A percentile compares a stretch with the other conserved stretches of the same genome.
These are phyloP conservation scores for Archips xylosteana DNA, from an alignment of 2,888 invertebrate species.

Conservation along the genomic window DNA sequence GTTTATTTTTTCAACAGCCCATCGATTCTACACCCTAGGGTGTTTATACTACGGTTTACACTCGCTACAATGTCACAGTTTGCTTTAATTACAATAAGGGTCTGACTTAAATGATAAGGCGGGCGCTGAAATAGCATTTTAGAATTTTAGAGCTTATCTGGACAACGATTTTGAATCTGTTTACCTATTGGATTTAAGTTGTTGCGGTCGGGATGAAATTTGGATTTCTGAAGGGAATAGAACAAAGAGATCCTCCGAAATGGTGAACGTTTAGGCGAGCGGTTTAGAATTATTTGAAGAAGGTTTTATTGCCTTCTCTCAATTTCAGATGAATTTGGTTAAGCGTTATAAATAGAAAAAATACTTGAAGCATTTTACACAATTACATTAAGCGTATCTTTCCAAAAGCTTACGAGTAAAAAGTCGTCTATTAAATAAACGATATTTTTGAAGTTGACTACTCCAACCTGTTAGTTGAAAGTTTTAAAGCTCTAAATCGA, in stretches of 20 bases:
- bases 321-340: not conserved
- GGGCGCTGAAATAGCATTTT: constrained; percentile 30
- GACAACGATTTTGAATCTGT: constrained; percentile 14
- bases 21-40: constrained; percentile 17
- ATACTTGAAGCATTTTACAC: too few relatives aligned
- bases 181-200: constrained; percentile 21
- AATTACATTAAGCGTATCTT: too few relatives aligned
- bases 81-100: constrained; percentile 29
- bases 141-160: constrained; percentile 24
- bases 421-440: too few relatives aligned
- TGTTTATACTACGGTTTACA: constrained; percentile 13
- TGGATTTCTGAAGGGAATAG: not conserved
- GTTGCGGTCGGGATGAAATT: not conserved
- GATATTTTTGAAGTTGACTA: too few relatives aligned
- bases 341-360: too few relatives aligned
- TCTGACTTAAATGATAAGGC: constrained; percentile 26
- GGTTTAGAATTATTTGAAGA: not conserved
- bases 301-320: not conserved
- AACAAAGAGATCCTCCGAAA: not conserved
- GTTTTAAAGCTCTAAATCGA: too few relatives aligned
- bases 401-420: too few relatives aligned
- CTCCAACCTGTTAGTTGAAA: too few relatives aligned
- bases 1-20: constrained; percentile 20
- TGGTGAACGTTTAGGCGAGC: not conserved
- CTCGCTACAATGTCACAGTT: not conserved